These are phyloP conservation scores for Hyposmocoma kahamanoa DNA, from an alignment of 1,140 invertebrate species.

Conservation along the genomic window DNA sequence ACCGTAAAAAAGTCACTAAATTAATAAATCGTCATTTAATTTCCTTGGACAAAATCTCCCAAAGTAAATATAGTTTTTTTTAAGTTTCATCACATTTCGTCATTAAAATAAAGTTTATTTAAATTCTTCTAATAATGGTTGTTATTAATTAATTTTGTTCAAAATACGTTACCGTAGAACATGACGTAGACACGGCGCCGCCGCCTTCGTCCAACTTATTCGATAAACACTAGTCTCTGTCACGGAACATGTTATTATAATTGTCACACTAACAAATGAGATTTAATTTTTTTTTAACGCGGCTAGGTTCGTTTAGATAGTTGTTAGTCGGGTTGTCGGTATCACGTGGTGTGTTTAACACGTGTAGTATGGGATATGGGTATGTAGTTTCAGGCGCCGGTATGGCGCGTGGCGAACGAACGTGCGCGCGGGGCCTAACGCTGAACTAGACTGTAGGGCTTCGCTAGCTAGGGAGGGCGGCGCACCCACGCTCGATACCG, in stretches of 20 bases:
- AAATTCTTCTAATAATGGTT: too few species aligned
- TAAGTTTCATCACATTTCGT: too few species aligned
- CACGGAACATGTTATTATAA: slow-evolving; percentile 58
- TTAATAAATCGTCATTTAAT: too few species aligned
- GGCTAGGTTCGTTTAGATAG: slow-evolving; percentile 12
- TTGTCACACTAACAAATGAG: slow-evolving; percentile 39
- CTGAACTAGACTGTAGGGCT: slow-evolving; percentile 51
- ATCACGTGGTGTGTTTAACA: slow-evolving; percentile 6
- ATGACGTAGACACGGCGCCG: slow-evolving; percentile 47
- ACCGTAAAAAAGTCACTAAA: too few species aligned
- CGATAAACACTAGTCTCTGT: slow-evolving; percentile 50
- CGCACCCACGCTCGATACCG: slow-evolving; percentile 67
- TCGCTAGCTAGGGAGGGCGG: slow-evolving; percentile 49
- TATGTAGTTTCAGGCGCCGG: too few species aligned
- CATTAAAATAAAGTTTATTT: too few species aligned
- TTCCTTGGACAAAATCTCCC: too few species aligned
- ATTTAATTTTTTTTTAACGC: slow-evolving; percentile 17
- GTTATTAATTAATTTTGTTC: too few species aligned
- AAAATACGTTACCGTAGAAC: slow-evolving; percentile 61
- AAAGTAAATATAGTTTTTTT: too few species aligned
- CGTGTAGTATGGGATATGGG: slow-evolving; percentile 11
- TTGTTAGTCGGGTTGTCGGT: not conserved
- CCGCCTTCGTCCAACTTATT: slow-evolving; percentile 42
- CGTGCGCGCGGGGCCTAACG: slow-evolving; percentile 38
- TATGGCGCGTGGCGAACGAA: slow-evolving; percentile 10